Evolutionary conservation across 1,140 invertebrate genomes (phyloP), one percentile per base, ranked within the genome.

Genomic region (Macrotrachela quadricornifera): DNA sequence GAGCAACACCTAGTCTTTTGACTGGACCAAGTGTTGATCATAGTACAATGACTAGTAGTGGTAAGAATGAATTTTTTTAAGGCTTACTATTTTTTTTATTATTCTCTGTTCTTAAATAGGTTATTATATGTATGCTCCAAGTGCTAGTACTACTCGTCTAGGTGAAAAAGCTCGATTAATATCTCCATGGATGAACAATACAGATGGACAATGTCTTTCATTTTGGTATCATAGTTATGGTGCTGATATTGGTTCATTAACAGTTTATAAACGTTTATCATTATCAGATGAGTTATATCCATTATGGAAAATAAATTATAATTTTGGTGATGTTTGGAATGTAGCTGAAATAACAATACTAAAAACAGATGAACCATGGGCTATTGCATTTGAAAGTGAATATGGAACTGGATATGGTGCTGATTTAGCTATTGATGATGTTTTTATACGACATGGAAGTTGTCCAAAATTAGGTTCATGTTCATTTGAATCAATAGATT

Each of bases 11-110:
- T 1, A 60, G 58, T 15, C 15, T 41, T 10, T 49, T 56, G 1
- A 65, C 61, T 37, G 66, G 65, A 36, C 62, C 65, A 3, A 49
- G 53, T 43, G 46, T 54, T 51, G 66, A 68, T 57, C 66, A 66
- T 57, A 67, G 64, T 0, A 55, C 56, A 37, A 60, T 58, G 1
- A 12, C 0, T 47, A 18, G n/a, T 46, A 17, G 21, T 43, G 18
- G 6, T 14, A 51, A 39, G 16, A 46, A 39, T 21, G 37, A 44
- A 17, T 15, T 13, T 10, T 16, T 16, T 51, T 14, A 6, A 30
- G 10, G 15, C 11, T 39, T 39, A 39, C 0, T 11, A 38, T 53
- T 40, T 12, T n/a, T n/a, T n/a, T n/a, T n/a, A n/a, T n/a, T n/a
- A n/a, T n/a, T n/a, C n/a, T n/a, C n/a, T 41, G 30, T 15, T 47